Conservation (phyloP, 2,113 vertebrate genomes). For the Pangasianodon hypophthalmus region DNA sequence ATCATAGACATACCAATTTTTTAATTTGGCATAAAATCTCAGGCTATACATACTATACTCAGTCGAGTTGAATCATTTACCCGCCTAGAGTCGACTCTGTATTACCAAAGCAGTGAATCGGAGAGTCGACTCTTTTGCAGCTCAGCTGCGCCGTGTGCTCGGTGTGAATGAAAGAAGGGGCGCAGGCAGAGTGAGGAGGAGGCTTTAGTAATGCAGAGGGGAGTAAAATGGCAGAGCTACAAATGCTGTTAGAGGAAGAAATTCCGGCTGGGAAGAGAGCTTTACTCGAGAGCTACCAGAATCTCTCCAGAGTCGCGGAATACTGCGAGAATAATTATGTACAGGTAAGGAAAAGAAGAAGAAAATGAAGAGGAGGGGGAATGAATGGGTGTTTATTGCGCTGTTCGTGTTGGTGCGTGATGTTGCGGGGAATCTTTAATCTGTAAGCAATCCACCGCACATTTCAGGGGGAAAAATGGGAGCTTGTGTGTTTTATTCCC, state of each 20-base stretch:
- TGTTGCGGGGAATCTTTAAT: neutral
- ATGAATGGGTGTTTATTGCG: neutral
- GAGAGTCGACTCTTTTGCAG: constrained; percentile 11
- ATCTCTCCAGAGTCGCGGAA: constrained; percentile 93
- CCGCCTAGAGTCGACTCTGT: neutral
- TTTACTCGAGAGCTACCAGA: constrained; percentile 96
- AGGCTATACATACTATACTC: neutral
- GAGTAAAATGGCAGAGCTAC: constrained; percentile 99
- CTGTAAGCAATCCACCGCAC: neutral
- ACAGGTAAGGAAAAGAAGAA: constrained; percentile 77
- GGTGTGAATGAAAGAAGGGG: constrained; percentile 74
- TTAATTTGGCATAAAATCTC: neutral
- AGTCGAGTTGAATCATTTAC: neutral
- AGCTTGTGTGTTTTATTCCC: neutral
- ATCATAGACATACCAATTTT: neutral
- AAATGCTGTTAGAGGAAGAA: constrained; percentile 99
- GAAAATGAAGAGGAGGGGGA: neutral
- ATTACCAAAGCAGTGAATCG: neutral
- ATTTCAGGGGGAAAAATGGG: neutral
- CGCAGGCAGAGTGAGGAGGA: constrained; percentile 63
- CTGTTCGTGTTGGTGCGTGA: neutral
- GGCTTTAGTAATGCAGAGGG: constrained; percentile 80
- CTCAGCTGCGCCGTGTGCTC: constrained; percentile 27
- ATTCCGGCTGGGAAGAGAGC: constrained; percentile 96
- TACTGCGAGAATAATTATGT: constrained; percentile 99